Base-by-base conservation (phyloP, 2,888 invertebrate species). In the Acanthococcus lagerstroemiae region DNA sequence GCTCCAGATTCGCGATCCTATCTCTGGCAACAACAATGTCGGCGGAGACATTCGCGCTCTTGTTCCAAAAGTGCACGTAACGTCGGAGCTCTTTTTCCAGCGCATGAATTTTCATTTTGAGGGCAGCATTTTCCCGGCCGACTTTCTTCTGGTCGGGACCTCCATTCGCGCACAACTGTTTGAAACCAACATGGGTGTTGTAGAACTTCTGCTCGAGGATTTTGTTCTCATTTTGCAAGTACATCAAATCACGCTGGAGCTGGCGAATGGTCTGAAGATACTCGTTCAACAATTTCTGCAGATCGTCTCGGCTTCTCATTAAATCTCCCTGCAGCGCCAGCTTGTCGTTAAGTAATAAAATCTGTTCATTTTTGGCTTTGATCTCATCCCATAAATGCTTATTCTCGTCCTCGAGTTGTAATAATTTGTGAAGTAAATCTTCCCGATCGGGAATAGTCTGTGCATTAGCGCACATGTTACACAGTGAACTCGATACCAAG, bases 211-310 rank as follows among this genome's bases (percentile, higher is more conserved):
- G 15, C 22, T 61, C 61, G 21, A 61, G n/a, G 6, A 54, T 61
- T 54, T 61, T 61, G 24, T 61, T 61, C 21, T 61, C 61, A 37
- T 61, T 61, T 61, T 61, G 61, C n/a, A 61, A 24, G 27, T 48
- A 52, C 1, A n/a, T 30, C 1, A 61, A 27, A 24, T 61, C 52
- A 2, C 30, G 25, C 24, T 61, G 61, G 7, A 61, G 52, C 24
- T 50, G 37, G 7, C 61, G 26, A 17, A 61, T 61, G 15, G 61
- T 52, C 3, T 48, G 37, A 5, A 61, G 54, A 17, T 61, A 61
- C 30, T 50, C 50, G 37, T n/a, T 21, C 9, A 61, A 27, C 12
- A 52, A 37, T 37, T 26, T 21, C 52, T 61, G 50, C 27, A 61
- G n/a, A 22, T 61, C 52, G 22, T 21, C 50, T 22, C 30, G 12